Conservation (phyloP, 2,113 vertebrate genomes). For the Campylomormyrus numenius region DNA sequence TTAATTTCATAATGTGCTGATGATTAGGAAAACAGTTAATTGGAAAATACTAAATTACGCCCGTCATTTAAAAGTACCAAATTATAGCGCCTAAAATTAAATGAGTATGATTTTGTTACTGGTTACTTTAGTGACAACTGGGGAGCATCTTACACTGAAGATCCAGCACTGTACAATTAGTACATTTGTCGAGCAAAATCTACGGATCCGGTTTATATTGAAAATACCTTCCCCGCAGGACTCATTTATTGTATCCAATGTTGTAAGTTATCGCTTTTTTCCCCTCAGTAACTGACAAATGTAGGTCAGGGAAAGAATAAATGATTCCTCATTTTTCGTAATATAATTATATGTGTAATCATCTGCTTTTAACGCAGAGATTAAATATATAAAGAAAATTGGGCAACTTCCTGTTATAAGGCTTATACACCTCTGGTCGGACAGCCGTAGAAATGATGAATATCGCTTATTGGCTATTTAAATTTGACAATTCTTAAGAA, state of each 20-base stretch:
- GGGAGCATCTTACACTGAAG: neutral
- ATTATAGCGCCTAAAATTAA: neutral
- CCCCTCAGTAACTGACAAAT: neutral
- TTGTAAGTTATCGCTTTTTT: neutral
- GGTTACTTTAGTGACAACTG: neutral
- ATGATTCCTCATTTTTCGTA: neutral
- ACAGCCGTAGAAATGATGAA: neutral
- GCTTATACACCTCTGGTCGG: neutral
- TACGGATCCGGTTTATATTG: neutral
- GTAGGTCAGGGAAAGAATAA: neutral
- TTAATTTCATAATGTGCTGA: neutral
- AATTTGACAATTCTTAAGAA: neutral
- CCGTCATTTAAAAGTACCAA: neutral
- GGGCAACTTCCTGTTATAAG: neutral
- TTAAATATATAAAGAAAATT: neutral
- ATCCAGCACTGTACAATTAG: neutral
- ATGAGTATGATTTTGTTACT: neutral
- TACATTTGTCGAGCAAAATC: neutral
- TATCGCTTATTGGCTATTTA: neutral
- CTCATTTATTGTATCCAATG: neutral
- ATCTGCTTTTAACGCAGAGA: neutral
- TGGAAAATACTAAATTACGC: constrained; percentile 1
- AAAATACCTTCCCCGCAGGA: neutral
- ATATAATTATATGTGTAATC: neutral
- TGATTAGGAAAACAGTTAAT: neutral